phyloP scores from a whole-genome alignment of 2,797 vertebrate species.

The Coregonus ussuriensis region DNA sequence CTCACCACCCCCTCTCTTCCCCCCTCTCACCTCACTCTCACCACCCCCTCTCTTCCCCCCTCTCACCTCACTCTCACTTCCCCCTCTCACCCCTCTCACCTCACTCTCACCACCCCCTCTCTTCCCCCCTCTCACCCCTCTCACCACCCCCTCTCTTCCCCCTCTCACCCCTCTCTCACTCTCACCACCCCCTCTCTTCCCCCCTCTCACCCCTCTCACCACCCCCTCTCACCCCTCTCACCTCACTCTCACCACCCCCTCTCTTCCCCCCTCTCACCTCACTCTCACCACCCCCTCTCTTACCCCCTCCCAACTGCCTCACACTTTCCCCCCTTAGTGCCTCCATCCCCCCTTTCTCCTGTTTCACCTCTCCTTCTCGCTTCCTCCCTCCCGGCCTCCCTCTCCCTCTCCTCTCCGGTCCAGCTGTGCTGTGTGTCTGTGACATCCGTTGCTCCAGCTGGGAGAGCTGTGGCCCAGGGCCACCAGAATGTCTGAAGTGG shows the following conservation, averaged over 20 bases:
- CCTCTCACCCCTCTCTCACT: not conserved
- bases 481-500: conserved; percentile 29
- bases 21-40: not conserved
- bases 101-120: not conserved
- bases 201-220: not conserved
- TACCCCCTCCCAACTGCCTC: not conserved
- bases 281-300: not conserved
- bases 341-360: not conserved
- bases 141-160: not conserved
- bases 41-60: too few relatives aligned
- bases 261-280: not conserved
- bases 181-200: not conserved
- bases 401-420: conserved; percentile 17
- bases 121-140: not conserved
- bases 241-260: too few relatives aligned
- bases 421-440: conserved; percentile 36
- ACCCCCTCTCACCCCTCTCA: not conserved
- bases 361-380: not conserved
- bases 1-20: too few relatives aligned
- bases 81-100: not conserved
- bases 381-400: not conserved
- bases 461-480: conserved; percentile 24
- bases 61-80: too few relatives aligned
- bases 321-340: not conserved
- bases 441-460: conserved; percentile 37